Evolutionary conservation across 2,888 invertebrate species (phyloP).

Genomic region (Melanostoma mellinum): DNA sequence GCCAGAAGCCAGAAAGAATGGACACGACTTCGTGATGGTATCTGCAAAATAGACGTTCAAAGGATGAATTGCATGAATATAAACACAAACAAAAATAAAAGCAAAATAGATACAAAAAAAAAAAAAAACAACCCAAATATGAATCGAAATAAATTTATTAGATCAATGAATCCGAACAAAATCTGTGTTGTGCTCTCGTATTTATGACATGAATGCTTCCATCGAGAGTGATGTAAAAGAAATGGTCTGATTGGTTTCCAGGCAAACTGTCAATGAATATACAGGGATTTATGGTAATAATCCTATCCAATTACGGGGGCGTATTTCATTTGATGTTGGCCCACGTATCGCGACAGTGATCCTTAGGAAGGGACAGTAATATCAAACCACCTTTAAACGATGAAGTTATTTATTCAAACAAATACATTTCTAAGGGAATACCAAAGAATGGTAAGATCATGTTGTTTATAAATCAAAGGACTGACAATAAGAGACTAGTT

Average conservation of each 20-base stretch:
- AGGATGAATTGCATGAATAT: conserved; percentile 8
- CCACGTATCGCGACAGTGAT: no score
- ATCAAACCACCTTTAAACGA: no score
- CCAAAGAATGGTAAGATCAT: no score
- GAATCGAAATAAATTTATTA: conserved; percentile 52
- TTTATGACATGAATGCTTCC: conserved; percentile 64
- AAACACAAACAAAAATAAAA: conserved; percentile 10
- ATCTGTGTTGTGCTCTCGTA: conserved; percentile 49
- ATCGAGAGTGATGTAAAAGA: conserved; percentile 43
- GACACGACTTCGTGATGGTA: conserved; percentile 92
- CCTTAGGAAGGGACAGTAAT: no score
- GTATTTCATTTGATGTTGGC: neutral
- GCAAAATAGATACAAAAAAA: neutral
- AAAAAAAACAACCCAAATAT: conserved; percentile 25
- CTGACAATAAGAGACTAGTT: no score
- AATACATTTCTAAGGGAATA: no score
- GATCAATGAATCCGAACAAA: conserved; percentile 58
- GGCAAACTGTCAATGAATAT: conserved; percentile 19
- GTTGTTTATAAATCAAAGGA: no score
- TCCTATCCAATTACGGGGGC: conserved; percentile 20
- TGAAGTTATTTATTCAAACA: no score
- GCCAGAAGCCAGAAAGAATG: conserved; percentile 90
- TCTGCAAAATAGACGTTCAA: conserved; percentile 84
- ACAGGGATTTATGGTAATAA: conserved; percentile 67
- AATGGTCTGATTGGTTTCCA: conserved; percentile 24